A percentile compares a stretch with the other conserved stretches of the same genome.
phyloP scores from a whole-genome alignment of 2,113 vertebrate species.

The Mellivora capensis region DNA sequence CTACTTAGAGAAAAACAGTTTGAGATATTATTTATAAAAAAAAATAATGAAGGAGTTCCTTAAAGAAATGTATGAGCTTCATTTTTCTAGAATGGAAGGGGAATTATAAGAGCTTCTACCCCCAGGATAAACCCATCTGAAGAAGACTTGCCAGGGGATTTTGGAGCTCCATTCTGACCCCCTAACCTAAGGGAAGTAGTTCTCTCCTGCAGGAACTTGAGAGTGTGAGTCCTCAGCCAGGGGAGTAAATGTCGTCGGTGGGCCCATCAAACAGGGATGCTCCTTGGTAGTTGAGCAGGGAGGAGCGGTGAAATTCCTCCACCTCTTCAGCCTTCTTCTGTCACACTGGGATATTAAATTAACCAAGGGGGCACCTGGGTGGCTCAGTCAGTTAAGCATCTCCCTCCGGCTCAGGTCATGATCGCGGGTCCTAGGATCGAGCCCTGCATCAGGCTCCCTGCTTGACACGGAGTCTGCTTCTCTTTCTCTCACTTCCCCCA shows the following conservation, averaged over 20 bases:
- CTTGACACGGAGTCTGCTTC: background rate
- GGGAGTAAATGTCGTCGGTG: background rate
- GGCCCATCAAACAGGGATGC: too few species aligned
- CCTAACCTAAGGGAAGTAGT: background rate
- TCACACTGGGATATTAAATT: background rate
- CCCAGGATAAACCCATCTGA: background rate
- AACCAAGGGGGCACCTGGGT: background rate
- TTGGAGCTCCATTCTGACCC: background rate
- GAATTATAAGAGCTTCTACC: background rate
- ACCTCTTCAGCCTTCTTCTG: background rate
- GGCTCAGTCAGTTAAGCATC: too few species aligned
- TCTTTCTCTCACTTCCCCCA: background rate
- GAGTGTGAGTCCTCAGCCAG: background rate
- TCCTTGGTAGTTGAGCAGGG: background rate
- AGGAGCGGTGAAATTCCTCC: too few species aligned
- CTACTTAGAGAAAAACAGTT: background rate
- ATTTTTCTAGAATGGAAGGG: background rate
- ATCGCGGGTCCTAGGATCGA: too few species aligned
- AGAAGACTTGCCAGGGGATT: fast-evolving
- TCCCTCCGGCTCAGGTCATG: too few species aligned
- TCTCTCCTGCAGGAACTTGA: too few species aligned
- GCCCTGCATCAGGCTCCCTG: too few species aligned
- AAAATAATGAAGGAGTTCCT: background rate
- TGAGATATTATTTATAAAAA: background rate
- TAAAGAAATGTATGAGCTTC: background rate